Percentiles rank a stretch among this genome's conserved stretches.
phyloP scores from a whole-genome alignment of 2,888 invertebrate genomes.

The Toxonevra muliebris region DNA sequence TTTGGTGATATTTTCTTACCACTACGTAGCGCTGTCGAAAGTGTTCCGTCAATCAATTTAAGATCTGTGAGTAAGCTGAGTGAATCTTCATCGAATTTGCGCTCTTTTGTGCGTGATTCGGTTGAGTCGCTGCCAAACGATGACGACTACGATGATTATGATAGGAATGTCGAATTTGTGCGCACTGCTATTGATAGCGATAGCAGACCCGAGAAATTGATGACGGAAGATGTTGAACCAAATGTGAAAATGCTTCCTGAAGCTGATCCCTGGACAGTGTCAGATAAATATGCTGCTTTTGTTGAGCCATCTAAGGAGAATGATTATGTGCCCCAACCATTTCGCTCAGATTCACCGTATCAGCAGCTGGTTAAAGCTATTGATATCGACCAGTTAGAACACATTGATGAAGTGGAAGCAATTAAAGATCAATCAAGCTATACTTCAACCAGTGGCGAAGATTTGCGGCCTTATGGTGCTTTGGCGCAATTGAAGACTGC shows the following conservation, averaged over 20 bases:
- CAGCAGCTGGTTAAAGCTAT: constrained; percentile 57
- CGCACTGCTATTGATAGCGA: constrained; percentile 30
- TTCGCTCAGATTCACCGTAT: constrained; percentile 60
- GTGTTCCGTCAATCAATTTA: constrained; percentile 67
- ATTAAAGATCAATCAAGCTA: constrained; percentile 45
- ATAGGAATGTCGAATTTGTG: constrained; percentile 39
- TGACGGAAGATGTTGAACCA: constrained; percentile 14
- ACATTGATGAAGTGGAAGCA: constrained; percentile 48
- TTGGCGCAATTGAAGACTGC: constrained; percentile 48
- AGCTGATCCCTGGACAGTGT: constrained; percentile 48
- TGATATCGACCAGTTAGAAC: constrained; percentile 49
- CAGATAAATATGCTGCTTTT: constrained; percentile 59
- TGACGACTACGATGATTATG: constrained; percentile 42
- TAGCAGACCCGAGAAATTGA: constrained; percentile 35
- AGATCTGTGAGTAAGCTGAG: constrained; percentile 41
- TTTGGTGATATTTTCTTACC: constrained; percentile 68
- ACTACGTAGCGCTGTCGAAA: constrained; percentile 80
- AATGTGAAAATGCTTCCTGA: constrained; percentile 31
- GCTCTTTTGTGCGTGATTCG: constrained; percentile 60
- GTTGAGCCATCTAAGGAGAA: constrained; percentile 44
- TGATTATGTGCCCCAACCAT: constrained; percentile 56
- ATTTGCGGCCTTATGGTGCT: constrained; percentile 50
- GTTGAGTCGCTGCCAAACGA: constrained; percentile 58
- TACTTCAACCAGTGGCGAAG: constrained; percentile 12
- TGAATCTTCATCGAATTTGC: constrained; percentile 42